Evolutionary conservation across 1,140 invertebrate species (phyloP), one percentile per base, ranked within the genome.

Genomic region (Eueides isabella): DNA sequence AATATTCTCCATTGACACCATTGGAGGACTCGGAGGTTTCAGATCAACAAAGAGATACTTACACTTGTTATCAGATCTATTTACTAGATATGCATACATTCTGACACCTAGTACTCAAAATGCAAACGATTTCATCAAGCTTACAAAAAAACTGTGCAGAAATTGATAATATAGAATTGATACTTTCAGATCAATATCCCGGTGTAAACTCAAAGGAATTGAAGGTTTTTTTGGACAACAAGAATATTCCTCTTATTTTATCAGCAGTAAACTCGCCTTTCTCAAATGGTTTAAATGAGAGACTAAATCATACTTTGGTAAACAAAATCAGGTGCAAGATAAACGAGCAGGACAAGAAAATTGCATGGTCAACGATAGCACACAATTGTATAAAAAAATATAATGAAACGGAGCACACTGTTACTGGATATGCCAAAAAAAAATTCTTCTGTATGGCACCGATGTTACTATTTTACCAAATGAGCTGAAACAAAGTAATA

Each of bases 81-180:
- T 80, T 29, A 78, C 76, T 16, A 76, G 79, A 66, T 80, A 74
- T 72, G 79, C 74, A 31, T 78, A 26, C 61, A 79, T 79, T 67
- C 7, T 76, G 12, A 86, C 83, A 26, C 90, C 85, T 1, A 76
- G 38, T 19, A 76, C 48, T 48, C 69, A 76, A 61, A 71, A n/a
- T 67, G 55, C 74, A 14, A 63, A 44, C 28, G 74, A 72, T 64
- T 76, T 76, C 35, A 72, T 76, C 23, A 76, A 67, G 31, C 41
- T 76, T 30, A 23, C 72, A n/a, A 0, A 69, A 2, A 33, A 66
- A 66, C 2, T 12, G 33, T 28, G 12, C 66, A 29, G 65, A 67
- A 61, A 65, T 5, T 12, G 12, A 69, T 2, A 61, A 72, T 14
- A 76, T 76, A 55, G 65, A 29, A 4, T 35, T 72, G 29, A 28